Evolutionary conservation across 2,888 invertebrate species (phyloP), one percentile per base, ranked within the genome.

Genomic region (Parnassius mnemosyne): DNA sequence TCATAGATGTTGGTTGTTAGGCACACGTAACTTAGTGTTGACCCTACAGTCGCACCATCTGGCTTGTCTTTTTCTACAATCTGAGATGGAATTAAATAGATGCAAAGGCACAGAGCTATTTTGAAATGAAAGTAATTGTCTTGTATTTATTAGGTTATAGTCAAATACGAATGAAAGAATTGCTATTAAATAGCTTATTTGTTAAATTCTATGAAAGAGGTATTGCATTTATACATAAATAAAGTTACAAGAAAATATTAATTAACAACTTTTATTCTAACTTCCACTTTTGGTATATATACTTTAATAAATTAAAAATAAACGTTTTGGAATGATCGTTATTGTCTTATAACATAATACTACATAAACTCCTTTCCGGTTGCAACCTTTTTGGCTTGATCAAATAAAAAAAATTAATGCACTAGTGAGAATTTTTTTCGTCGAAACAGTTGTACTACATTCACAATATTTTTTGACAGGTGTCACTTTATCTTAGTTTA

Each of bases 251-350:
- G 34, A 34, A 34, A 34, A 34, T 34, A 34, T 34, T 7, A 34
- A 34, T 7, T 5, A 55, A 55, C 46, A 55, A n/a, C 47, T 41
- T 47, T 10, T 10, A 13, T 12, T 46, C 12, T 10, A 10, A 46
- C 46, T 46, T 46, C 12, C 50, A 16, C 9, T 63, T 57, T 41
- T 9, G 57, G 49, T 62, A 53, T 64, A 46, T 46, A 66, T 51
- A 57, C n/a, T n/a, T 34, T 34, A 34, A 5, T 34, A 34, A 34
- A 34, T 46, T 52, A 64, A 61, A 47, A 60, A 64, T 58, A 53
- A 64, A 61, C 52, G 62, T 54, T 62, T 64, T 70, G 73, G 75
- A 75, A 75, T 75, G 75, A 63, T 71, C 57, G 56, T 61, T 60
- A 64, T 65, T 66, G 50, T 66, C 56, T 65, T 66, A 67, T 66